Evolutionary conservation across 92 coral and sea anemone species (phyloP), one percentile per base, ranked within the genome.

Genomic region (Montipora capitata): DNA sequence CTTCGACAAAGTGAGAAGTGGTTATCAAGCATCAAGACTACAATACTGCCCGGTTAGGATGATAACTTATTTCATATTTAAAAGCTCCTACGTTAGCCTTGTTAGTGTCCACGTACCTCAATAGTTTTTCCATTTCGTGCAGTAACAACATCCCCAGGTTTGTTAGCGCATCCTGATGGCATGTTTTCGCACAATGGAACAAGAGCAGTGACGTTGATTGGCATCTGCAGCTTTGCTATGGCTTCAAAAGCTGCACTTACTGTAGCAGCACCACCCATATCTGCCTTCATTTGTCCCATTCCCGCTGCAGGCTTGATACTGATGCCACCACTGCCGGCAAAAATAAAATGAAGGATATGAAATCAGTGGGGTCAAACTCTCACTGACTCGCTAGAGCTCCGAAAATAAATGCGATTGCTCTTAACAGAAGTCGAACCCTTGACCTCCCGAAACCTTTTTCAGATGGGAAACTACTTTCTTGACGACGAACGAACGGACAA

Each of bases 251-350:
- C 97, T 27, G 92, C 97, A 70, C 94, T 91, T 40, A 95, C 98
- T 8, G 98, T 89, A 4, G 99, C 99, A 20, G 98, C 99, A n/a
- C 99, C 99, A 27, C 98, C 97, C 99, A 97, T 97, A 83, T 97
- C 99, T 4, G 95, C 99, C 66, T 96, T 97, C 99, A 97, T 97
- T 48, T 40, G 77, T 0, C 93, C 87, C 99, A 97, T 97, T 6
- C 91, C 85, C 11, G 93, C 94, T 4, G 99, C 76, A 1, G 99
- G 99, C 79, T 97, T 97, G 73, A 97, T 92, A 63, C 97, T 94
- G 38, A 97, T 94, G 7, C 99, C 99, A 71, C 99, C 99, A 92
- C 99, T 97, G 68, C 10, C 7, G 66, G 76, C 90, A 45, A 35
- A 1, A 76, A 75, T 40, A 5, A 12, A 13, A 13, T 49, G 0